A percentile compares a stretch with the other conserved stretches of the same genome.
Evolutionary conservation across 1,140 invertebrate genomes (phyloP).

Genomic region (Laupala kohalensis): DNA sequence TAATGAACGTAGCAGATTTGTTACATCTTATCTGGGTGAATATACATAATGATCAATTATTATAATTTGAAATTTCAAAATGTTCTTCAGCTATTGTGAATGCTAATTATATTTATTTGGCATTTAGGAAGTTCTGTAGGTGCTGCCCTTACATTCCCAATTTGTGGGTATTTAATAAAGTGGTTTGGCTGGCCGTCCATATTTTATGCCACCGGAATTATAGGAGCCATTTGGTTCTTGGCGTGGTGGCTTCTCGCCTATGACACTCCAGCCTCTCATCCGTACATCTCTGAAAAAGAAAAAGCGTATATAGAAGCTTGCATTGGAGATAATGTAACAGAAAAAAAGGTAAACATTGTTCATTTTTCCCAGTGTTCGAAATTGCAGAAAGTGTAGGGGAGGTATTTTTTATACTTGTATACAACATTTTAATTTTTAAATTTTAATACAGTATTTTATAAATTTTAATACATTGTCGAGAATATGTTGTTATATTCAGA

Average conservation of each 20-base stretch:
- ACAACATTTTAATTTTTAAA: too few species aligned
- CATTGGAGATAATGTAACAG: not conserved
- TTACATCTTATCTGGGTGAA: constrained; percentile 54
- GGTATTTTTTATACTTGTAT: not conserved
- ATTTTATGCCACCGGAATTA: constrained; percentile 62
- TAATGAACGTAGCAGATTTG: constrained; percentile 60
- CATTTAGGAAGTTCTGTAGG: constrained; percentile 14
- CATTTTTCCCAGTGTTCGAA: too few species aligned
- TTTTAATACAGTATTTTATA: too few species aligned
- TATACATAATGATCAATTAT: constrained; percentile 16
- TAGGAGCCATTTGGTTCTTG: constrained; percentile 60
- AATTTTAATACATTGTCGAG: too few species aligned
- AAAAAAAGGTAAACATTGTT: too few species aligned
- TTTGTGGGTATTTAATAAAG: constrained; percentile 5
- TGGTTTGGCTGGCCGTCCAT: constrained; percentile 55
- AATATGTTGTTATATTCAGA: too few species aligned
- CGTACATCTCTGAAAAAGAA: constrained; percentile 69
- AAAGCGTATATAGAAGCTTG: constrained; percentile 37
- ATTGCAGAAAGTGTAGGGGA: too few species aligned
- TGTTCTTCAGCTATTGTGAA: not conserved
- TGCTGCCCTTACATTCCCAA: constrained; percentile 1
- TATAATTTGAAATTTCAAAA: not conserved
- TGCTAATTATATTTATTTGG: not conserved
- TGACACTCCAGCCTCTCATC: constrained; percentile 65
- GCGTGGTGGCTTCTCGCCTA: constrained; percentile 58